Base-by-base conservation (phyloP, 2,797 vertebrate species). In the Gymnothorax reevesii region DNA sequence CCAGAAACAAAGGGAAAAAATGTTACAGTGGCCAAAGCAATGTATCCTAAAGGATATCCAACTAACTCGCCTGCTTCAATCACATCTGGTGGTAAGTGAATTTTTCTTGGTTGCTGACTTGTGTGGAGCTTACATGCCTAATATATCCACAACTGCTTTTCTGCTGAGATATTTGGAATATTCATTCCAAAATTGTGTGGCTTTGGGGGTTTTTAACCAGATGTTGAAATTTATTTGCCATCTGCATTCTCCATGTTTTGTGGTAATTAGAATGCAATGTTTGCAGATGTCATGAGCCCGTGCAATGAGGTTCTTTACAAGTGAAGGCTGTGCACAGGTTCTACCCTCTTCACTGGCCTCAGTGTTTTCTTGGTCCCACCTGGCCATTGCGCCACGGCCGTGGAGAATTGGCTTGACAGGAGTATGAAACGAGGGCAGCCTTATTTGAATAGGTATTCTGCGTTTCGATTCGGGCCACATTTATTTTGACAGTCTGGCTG, bases 61-160 rank as follows among this genome's bases (percentile, higher is more conserved):
- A 89, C 86, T 5, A 85, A 90, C 33, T 57, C 88, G 60, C 84
- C 82, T 8, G 57, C 84, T 84, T 79, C 79, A 66, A 71, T 8
- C 3, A 75, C 88, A 49, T 57, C 73, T 57, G 87, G 92, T 2
- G 93, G 95, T 95, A 90, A 71, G 92, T 88, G 6, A n/a, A 33
- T 79, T 83, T 57, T 33, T 3, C n/a, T 27, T 6, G 12, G 27
- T 84, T 84, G 82, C 49, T 55, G 9, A 85, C 22, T 59, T 69
- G 27, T 54, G 54, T 22, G 33, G 54, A 62, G 62, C 60, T 42
- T 5, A 42, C 52, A 9, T 57, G 49, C 13, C 15, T 59, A 13
- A 83, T 59, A 25, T 59, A 33, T 7, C 55, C 55, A 10, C 55
- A 60, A 17, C 25, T 6, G 55, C 33, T 83, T 15, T 59, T n/a